Evolutionary conservation across 2,888 invertebrate genomes (phyloP).

Genomic region (Philaethria dido): DNA sequence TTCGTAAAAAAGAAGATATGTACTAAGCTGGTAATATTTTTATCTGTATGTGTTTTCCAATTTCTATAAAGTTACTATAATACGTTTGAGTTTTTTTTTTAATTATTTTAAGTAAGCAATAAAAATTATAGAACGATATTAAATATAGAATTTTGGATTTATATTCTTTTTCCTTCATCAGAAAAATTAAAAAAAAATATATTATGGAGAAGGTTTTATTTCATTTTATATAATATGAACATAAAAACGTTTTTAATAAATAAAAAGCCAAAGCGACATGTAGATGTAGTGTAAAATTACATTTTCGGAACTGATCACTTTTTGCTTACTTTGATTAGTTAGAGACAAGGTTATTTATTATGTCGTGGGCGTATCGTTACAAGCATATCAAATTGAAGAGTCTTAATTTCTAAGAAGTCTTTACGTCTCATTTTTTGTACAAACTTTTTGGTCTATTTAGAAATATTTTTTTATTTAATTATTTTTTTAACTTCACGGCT

Average conservation of each 20-base stretch:
- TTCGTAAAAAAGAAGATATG: too few relatives aligned
- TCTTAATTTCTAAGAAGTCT: conserved; percentile 15
- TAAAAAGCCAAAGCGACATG: neutral
- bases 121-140: too few relatives aligned
- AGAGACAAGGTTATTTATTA: conserved; percentile 17
- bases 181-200: too few relatives aligned
- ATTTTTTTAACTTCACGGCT: too few relatives aligned
- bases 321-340: conserved; percentile 16
- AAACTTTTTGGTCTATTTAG: neutral
- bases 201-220: neutral
- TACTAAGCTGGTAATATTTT: too few relatives aligned
- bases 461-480: neutral
- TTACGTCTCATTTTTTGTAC: neutral
- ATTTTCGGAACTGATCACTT: conserved; percentile 28
- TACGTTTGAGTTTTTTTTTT: too few relatives aligned
- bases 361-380: conserved; percentile 24
- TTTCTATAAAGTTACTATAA: too few relatives aligned
- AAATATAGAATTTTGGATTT: too few relatives aligned
- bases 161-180: too few relatives aligned
- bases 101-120: too few relatives aligned
- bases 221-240: neutral
- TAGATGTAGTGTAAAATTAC: conserved; percentile 21
- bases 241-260: conserved; percentile 9
- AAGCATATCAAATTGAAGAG: conserved; percentile 21
- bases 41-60: too few relatives aligned